Evolutionary conservation across 2,888 invertebrate species (phyloP), one percentile per base, ranked within the genome.

Genomic region (Dolichopus griseipennis): DNA sequence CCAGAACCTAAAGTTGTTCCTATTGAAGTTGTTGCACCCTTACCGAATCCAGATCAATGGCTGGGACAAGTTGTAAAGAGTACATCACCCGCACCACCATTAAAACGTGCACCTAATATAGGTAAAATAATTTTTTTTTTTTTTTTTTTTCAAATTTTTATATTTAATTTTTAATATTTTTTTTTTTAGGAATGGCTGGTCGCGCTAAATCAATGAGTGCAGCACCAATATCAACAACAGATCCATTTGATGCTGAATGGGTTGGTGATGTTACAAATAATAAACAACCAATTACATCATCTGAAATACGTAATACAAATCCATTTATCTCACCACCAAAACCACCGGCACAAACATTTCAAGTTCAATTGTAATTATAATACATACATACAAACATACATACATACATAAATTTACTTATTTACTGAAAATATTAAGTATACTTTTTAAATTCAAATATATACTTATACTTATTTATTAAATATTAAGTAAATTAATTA

Each of bases 231-330:
- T 78, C 79, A 5, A 76, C 84, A 21, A 72, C 70, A 22, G 79
- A 93, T 82, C 92, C 93, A 0, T 93, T 93, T 77, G 91, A 93
- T 77, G 91, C 92, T 18, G 92, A 92, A 74, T 93, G 92, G 92
- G 92, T 89, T 1, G 87, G 87, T 68, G 83, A 86, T 65, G 85
- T 87, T 1, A 84, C 87, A 43, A 78, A 80, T 69, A 81, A 83
- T 73, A 69, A 70, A 65, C 6, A 69, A 64, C 61, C 68, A 68
- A 68, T 63, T 12, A 12, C 63, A 63, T 22, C 22, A 7, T 4
- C 27, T 27, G 27, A 67, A 70, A 72, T 75, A 70, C 81, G 78
- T 73, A 80, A 78, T 73, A 82, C 82, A 72, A 82, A 82, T 77
- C 82, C 82, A 66, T 82, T 82, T 72, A 81, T 82, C 74, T 81